phyloP scores from a whole-genome alignment of 2,113 vertebrate species.

The Aldabrachelys gigantea region DNA sequence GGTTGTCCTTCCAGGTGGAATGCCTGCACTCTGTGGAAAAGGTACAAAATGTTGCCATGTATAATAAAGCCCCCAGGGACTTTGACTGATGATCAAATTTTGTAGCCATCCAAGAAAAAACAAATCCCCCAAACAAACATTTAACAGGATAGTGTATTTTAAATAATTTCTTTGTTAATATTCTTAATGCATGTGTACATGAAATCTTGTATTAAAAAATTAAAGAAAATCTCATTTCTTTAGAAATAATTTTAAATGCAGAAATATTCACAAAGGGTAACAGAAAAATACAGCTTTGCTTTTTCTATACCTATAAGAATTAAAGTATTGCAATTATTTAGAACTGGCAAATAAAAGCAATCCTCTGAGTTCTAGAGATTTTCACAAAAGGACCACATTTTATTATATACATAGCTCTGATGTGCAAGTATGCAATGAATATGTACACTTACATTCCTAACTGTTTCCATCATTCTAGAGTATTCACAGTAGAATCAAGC shows the following conservation, averaged over 20 bases:
- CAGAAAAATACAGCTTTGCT: conserved; percentile 80
- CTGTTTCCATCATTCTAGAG: conserved; percentile 79
- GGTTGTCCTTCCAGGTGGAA: not conserved
- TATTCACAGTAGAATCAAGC: conserved; percentile 83
- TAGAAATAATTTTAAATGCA: conserved; percentile 82
- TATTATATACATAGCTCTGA: conserved; percentile 85
- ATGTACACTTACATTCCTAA: conserved; percentile 86
- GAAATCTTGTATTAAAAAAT: conserved; percentile 83
- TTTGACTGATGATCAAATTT: not conserved
- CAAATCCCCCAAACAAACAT: conserved; percentile 40
- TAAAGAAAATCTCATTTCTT: conserved; percentile 77
- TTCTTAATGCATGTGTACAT: conserved; percentile 82
- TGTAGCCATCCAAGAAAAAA: conserved; percentile 26
- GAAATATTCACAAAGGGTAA: conserved; percentile 81
- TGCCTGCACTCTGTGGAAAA: not conserved
- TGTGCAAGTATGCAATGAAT: conserved; percentile 91
- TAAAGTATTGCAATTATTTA: conserved; percentile 72
- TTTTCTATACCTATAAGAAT: conserved; percentile 67
- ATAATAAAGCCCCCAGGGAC: not conserved
- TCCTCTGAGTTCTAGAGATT: conserved; percentile 77
- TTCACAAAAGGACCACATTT: conserved; percentile 81
- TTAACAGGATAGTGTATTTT: conserved; percentile 66
- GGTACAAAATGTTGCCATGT: not conserved
- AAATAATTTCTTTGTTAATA: conserved; percentile 76
- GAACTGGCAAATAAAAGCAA: conserved; percentile 67